These are phyloP conservation scores for Epistrophe grossulariae DNA, from an alignment of 2,888 invertebrate genomes.

Conservation along the genomic window DNA sequence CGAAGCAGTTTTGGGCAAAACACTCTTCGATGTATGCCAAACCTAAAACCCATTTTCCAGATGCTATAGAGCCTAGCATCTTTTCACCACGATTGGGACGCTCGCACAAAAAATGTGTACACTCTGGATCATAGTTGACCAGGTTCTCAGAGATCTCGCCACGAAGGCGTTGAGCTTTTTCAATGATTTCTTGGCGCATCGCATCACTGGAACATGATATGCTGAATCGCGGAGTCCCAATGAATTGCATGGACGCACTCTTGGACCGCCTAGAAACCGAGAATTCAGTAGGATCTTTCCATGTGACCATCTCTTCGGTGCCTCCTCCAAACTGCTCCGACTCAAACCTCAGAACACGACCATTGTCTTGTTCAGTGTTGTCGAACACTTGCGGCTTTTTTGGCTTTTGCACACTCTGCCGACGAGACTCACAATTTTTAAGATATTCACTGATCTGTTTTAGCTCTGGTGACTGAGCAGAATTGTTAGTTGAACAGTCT, in stretches of 20 bases:
- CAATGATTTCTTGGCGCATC: constrained; percentile 78
- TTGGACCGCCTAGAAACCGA: constrained; percentile 78
- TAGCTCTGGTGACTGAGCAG: constrained; percentile 79
- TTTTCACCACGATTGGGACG: constrained; percentile 93
- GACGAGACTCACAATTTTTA: constrained; percentile 80
- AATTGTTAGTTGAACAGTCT: constrained; percentile 77
- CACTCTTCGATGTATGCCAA: constrained; percentile 90
- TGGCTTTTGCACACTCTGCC: constrained; percentile 78
- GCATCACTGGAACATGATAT: constrained; percentile 82
- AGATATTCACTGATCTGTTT: constrained; percentile 82
- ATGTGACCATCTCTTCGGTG: constrained; percentile 88
- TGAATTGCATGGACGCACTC: constrained; percentile 78
- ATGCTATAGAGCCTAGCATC: constrained; percentile 92
- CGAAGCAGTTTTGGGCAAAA: constrained; percentile 81
- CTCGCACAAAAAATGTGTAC: constrained; percentile 91
- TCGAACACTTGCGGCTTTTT: constrained; percentile 54
- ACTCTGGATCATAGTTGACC: constrained; percentile 85
- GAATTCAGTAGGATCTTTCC: constrained; percentile 87
- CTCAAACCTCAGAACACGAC: constrained; percentile 81
- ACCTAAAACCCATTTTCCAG: constrained; percentile 95
- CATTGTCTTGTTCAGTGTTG: constrained; percentile 76
- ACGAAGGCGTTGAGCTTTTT: constrained; percentile 79
- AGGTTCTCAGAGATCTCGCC: constrained; percentile 81
- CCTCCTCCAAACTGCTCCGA: constrained; percentile 80
- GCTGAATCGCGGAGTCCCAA: constrained; percentile 81